These are phyloP conservation scores for Bettongia penicillata DNA, from an alignment of 2,113 vertebrate species.

Conservation along the genomic window DNA sequence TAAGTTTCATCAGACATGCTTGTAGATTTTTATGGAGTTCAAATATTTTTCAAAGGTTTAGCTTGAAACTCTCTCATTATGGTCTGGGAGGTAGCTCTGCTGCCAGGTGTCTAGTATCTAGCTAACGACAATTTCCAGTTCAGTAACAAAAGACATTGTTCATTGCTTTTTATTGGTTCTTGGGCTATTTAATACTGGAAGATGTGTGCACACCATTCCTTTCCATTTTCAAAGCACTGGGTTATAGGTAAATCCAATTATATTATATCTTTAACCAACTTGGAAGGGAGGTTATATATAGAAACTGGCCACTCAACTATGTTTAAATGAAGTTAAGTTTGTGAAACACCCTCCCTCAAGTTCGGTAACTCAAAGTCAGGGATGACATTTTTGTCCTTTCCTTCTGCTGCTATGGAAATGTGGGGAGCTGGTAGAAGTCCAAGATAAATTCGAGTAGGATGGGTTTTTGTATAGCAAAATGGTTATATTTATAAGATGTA, in stretches of 20 bases:
- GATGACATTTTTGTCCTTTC: constrained; percentile 38
- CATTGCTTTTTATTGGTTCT: constrained; percentile 66
- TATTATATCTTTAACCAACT: constrained; percentile 60
- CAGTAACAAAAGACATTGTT: constrained; percentile 38
- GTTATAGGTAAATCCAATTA: constrained; percentile 70
- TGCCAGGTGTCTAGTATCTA: constrained; percentile 34
- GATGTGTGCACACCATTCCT: constrained; percentile 44
- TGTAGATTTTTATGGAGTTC: constrained; percentile 59
- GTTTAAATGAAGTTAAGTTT: constrained; percentile 37
- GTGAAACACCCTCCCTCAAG: constrained; percentile 18
- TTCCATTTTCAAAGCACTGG: constrained; percentile 45
- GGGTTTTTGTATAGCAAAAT: background rate
- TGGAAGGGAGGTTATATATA: constrained; percentile 15
- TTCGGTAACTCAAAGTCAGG: constrained; percentile 18
- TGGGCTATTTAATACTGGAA: constrained; percentile 64
- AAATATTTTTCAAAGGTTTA: constrained; percentile 51
- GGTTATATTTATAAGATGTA: background rate
- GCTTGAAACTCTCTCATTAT: constrained; percentile 55
- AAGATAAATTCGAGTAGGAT: background rate
- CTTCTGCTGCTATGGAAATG: background rate
- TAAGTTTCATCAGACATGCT: constrained; percentile 65
- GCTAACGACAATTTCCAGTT: constrained; percentile 59
- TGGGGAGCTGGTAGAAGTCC: background rate
- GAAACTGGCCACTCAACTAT: constrained; percentile 39
- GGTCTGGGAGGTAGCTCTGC: constrained; percentile 46